Evolutionary conservation across 2,113 vertebrate genomes (phyloP).

Genomic region (Hucho hucho): DNA sequence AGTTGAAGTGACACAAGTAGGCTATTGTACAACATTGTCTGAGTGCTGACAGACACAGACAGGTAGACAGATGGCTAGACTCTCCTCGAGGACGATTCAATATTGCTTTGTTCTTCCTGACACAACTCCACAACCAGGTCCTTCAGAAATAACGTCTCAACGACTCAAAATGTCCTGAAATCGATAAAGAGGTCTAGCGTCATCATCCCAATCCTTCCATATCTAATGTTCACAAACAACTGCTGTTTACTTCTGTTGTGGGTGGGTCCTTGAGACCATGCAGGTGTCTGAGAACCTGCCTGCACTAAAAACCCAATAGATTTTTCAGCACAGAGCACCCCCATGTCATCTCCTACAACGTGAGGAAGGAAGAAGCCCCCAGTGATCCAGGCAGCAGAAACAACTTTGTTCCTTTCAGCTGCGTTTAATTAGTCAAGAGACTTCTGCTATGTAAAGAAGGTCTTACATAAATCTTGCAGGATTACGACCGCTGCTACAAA

Average conservation of each 20-base stretch:
- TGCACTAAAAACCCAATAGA: background rate
- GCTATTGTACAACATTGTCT: no score
- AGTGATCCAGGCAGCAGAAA: conserved; percentile 18
- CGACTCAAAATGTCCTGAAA: background rate
- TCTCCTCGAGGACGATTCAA: no score
- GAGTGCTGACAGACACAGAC: no score
- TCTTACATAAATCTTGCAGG: conserved; percentile 26
- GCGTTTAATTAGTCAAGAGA: conserved; percentile 46
- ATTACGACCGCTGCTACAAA: conserved; percentile 24
- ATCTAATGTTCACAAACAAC: background rate
- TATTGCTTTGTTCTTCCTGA: no score
- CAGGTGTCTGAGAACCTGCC: background rate
- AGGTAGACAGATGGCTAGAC: no score
- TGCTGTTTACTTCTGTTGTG: background rate
- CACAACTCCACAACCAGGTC: background rate
- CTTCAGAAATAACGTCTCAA: background rate
- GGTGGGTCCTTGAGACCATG: background rate
- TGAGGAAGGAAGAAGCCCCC: background rate
- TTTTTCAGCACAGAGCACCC: background rate
- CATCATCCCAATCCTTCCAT: background rate
- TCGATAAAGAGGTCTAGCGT: background rate
- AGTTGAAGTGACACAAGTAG: no score
- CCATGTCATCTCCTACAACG: background rate
- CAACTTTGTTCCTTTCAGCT: conserved; percentile 29
- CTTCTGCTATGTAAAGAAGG: conserved; percentile 22